Percentiles rank a stretch among this genome's conserved stretches.
phyloP scores from a whole-genome alignment of 2,888 invertebrate species.

The Pomacea canaliculata region DNA sequence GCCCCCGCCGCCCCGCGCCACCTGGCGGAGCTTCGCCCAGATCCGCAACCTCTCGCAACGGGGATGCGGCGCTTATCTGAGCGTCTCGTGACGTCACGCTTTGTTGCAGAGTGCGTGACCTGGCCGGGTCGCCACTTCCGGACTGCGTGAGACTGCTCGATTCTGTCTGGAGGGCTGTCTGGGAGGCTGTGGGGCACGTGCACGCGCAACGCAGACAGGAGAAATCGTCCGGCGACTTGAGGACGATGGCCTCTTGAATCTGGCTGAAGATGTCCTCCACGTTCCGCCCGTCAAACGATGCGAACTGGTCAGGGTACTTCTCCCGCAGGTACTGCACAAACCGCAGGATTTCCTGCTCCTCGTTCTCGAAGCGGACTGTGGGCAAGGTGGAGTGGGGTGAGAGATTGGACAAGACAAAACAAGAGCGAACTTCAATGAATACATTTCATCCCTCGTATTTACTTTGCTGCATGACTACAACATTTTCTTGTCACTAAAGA shows the following conservation, averaged over 20 bases:
- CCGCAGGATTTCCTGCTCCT: constrained; percentile 46
- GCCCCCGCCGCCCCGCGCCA: neutral
- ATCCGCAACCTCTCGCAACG: neutral
- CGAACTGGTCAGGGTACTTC: constrained; percentile 41
- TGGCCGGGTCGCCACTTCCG: neutral
- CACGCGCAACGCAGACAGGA: neutral
- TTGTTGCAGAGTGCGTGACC: neutral
- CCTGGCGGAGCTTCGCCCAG: neutral
- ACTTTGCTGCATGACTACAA: too few species aligned
- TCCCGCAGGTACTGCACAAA: constrained; percentile 43
- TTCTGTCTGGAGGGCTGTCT: neutral
- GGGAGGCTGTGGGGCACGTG: neutral
- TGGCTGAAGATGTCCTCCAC: constrained; percentile 40
- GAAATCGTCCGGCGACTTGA: constrained; percentile 25
- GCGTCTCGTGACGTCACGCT: neutral
- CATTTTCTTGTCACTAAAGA: too few species aligned
- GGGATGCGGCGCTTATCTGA: neutral
- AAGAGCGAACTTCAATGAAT: neutral
- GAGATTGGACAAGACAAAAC: neutral
- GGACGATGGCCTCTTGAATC: constrained; percentile 35
- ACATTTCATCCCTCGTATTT: too few species aligned
- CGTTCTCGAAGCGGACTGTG: constrained; percentile 53
- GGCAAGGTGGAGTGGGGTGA: neutral
- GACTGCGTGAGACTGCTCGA: neutral
- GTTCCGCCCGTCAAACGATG: constrained; percentile 34